These are phyloP conservation scores for Eriosoma lanigerum DNA, from an alignment of 1,140 invertebrate species.

Conservation along the genomic window DNA sequence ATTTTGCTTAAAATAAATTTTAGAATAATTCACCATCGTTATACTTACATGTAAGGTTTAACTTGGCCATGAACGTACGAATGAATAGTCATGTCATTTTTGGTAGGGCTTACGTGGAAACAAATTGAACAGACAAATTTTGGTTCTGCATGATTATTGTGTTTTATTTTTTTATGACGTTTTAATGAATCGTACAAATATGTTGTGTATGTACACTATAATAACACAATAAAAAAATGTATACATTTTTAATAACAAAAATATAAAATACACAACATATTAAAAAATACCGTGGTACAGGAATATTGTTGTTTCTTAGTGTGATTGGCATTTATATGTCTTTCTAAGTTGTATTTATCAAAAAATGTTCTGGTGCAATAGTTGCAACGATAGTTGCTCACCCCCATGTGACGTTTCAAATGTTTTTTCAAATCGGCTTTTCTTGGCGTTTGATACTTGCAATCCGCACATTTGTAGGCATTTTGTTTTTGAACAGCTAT, in stretches of 20 bases:
- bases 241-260: neutral
- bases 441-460: constrained; percentile 30
- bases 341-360: constrained; percentile 45
- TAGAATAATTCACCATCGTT: too few species aligned
- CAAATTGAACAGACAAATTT: constrained; percentile 32
- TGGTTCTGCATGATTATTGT: neutral
- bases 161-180: constrained; percentile 41
- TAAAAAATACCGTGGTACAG: constrained; percentile 4
- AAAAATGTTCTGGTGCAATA: constrained; percentile 42
- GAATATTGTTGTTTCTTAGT: constrained; percentile 44
- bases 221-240: neutral
- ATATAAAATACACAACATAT: neutral
- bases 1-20: too few species aligned
- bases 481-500: constrained; percentile 20
- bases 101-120: constrained; percentile 31
- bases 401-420: constrained; percentile 41
- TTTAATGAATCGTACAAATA: constrained; percentile 43
- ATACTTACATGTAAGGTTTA: constrained; percentile 44
- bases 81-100: constrained; percentile 33
- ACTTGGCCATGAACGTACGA: constrained; percentile 3
- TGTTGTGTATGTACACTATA: constrained; percentile 29
- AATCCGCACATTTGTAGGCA: constrained; percentile 20
- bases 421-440: constrained; percentile 48
- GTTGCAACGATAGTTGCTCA: constrained; percentile 17
- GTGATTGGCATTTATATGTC: constrained; percentile 43